Percentiles rank a stretch among this genome's conserved stretches.
Evolutionary conservation across 2,113 vertebrate genomes (phyloP).

Genomic region (Pipra filicauda): DNA sequence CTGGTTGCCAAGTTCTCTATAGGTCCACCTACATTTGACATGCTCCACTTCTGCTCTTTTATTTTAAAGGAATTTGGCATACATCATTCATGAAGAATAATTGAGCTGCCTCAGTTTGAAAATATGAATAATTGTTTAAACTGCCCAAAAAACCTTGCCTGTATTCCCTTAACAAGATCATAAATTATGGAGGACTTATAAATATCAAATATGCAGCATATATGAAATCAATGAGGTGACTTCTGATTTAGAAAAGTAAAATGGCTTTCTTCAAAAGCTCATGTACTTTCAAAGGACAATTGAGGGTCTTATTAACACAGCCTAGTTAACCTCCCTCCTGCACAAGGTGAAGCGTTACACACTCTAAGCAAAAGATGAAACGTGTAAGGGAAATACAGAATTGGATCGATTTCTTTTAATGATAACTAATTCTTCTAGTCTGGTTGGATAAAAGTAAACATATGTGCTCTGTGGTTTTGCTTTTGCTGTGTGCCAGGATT

Average conservation of each 20-base stretch:
- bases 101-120: not conserved
- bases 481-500: slow-evolving; percentile 63
- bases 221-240: not conserved
- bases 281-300: not conserved
- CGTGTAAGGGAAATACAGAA: slow-evolving; percentile 42
- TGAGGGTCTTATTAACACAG: not conserved
- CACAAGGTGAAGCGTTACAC: slow-evolving; percentile 18
- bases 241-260: not conserved
- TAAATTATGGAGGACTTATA: not conserved
- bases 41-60: not conserved
- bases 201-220: not conserved
- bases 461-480: slow-evolving; percentile 39
- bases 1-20: not conserved
- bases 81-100: not conserved
- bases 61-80: not conserved
- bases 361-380: slow-evolving; percentile 2
- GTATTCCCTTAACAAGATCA: not conserved
- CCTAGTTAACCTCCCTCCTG: slow-evolving; percentile 28
- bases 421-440: slow-evolving; percentile 37
- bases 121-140: slow-evolving; percentile 9
- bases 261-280: not conserved
- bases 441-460: slow-evolving; percentile 60
- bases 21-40: not conserved
- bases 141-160: not conserved
- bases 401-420: slow-evolving; percentile 41